A percentile compares a stretch with the other conserved stretches of the same genome.
These are phyloP conservation scores for Heliconius eleuchia DNA, from an alignment of 1,140 invertebrate genomes.

Conservation along the genomic window DNA sequence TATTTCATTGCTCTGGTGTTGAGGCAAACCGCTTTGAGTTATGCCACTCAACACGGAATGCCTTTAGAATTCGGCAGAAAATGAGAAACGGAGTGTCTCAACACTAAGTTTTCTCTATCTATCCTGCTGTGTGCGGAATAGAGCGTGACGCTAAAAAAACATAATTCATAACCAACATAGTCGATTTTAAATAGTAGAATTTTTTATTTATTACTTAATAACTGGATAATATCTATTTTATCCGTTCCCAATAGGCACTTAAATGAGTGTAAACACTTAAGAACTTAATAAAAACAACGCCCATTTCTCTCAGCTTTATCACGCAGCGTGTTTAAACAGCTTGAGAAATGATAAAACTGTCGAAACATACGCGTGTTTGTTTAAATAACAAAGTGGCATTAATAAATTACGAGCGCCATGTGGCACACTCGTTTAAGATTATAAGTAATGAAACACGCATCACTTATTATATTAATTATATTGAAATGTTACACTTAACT, in stretches of 20 bases:
- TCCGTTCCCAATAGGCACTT: neutral
- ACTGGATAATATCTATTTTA: no score
- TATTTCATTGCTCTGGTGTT: no score
- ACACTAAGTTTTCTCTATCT: no score
- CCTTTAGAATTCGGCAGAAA: no score
- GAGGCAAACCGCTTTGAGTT: no score
- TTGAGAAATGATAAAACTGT: neutral
- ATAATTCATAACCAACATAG: no score
- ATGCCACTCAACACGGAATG: no score
- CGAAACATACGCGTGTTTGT: conserved; percentile 9
- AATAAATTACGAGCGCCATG: conserved; percentile 10
- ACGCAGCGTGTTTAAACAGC: conserved; percentile 12
- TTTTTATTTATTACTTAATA: no score
- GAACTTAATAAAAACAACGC: neutral
- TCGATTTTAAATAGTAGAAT: no score
- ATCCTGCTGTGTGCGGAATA: no score
- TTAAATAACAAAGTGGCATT: conserved; percentile 17
- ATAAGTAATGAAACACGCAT: conserved; percentile 20
- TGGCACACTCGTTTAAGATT: conserved; percentile 13
- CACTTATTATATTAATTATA: neutral
- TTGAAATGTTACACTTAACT: neutral
- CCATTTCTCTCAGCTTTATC: neutral
- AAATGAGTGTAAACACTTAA: neutral
- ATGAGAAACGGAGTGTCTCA: no score
- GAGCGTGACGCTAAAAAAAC: no score